Evolutionary conservation across 2,888 invertebrate species (phyloP), one percentile per base, ranked within the genome.

Genomic region (Callyntrura sp.): DNA sequence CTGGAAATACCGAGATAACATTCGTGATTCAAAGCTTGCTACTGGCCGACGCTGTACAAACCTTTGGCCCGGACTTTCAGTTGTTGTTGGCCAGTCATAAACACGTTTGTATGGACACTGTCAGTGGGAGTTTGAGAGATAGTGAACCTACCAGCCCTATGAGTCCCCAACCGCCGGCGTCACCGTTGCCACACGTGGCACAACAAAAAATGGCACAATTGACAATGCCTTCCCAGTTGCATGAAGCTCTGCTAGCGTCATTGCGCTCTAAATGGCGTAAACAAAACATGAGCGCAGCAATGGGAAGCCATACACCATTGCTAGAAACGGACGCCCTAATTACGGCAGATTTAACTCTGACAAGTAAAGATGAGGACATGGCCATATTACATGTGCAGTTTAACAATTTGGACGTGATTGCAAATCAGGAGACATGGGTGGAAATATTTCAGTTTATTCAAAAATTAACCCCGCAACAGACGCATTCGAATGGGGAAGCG

Each of bases 41-140:
- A 87, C 95, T 99, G 85, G 99, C 98, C 2, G 99, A 99, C 95
- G 99, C 99, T 78, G 95, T 99, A 94, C 99, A 99, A 95, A 98
- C 98, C 17, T 98, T 98, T 94, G 99, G 99, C 0, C 97, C 97
- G 0, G 99, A 99, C 95, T 99, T 98, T 95, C 99, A 99, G 94
- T 95, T 99, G 81, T 95, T 99, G 9, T 96, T 98, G 17, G 99
- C 99, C 43, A 98, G 98, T 94, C 99, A 99, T 95, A 97, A 97
- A 94, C 98, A 98, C 94, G 97, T 99, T 28, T 97, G 98, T 4
- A 98, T 99, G 97, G 98, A 99, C 95, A 98, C 98, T 90, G 96
- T 97, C 92, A 98, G 98, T 91, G 98, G 99, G 84, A 98, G 98
- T 94, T 96, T 99, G 92, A 96, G 97, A 93, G 98, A 98, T 94